Evolutionary conservation across 2,888 invertebrate genomes (phyloP).

Genomic region (Eristalis arbustorum): DNA sequence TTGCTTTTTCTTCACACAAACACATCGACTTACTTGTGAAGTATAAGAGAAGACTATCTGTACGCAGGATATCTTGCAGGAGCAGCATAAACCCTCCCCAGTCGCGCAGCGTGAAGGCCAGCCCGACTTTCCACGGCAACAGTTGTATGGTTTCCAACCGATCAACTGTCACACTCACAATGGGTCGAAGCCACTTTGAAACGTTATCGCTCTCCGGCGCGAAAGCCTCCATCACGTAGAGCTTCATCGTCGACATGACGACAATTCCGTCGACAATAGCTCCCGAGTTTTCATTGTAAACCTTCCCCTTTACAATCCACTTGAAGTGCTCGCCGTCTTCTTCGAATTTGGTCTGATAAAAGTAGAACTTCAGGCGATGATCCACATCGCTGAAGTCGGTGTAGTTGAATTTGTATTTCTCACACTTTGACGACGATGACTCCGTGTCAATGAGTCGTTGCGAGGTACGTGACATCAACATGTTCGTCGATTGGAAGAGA

Average conservation of each 20-base stretch:
- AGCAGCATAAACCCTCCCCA: conserved; percentile 79
- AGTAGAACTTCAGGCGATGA: conserved; percentile 83
- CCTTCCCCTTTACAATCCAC: conserved; percentile 81
- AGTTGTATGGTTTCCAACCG: conserved; percentile 80
- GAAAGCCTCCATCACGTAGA: conserved; percentile 81
- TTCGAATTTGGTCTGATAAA: conserved; percentile 82
- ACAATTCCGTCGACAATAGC: conserved; percentile 81
- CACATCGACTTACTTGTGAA: conserved; percentile 79
- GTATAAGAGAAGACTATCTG: conserved; percentile 81
- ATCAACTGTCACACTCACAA: conserved; percentile 80
- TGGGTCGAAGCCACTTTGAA: conserved; percentile 81
- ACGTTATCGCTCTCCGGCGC: conserved; percentile 82
- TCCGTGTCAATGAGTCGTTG: conserved; percentile 76
- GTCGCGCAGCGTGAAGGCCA: conserved; percentile 80
- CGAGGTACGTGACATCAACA: conserved; percentile 78
- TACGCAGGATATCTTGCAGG: conserved; percentile 81
- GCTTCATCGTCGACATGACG: conserved; percentile 81
- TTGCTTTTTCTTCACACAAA: not conserved
- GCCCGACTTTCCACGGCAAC: conserved; percentile 82
- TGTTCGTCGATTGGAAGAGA: conserved; percentile 81
- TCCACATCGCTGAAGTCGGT: conserved; percentile 82
- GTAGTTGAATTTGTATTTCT: conserved; percentile 81
- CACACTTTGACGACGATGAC: conserved; percentile 72
- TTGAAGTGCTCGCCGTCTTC: conserved; percentile 82
- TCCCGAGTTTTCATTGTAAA: conserved; percentile 79